phyloP scores from a whole-genome alignment of 2,888 invertebrate genomes.

The Dryobotodes eremita region DNA sequence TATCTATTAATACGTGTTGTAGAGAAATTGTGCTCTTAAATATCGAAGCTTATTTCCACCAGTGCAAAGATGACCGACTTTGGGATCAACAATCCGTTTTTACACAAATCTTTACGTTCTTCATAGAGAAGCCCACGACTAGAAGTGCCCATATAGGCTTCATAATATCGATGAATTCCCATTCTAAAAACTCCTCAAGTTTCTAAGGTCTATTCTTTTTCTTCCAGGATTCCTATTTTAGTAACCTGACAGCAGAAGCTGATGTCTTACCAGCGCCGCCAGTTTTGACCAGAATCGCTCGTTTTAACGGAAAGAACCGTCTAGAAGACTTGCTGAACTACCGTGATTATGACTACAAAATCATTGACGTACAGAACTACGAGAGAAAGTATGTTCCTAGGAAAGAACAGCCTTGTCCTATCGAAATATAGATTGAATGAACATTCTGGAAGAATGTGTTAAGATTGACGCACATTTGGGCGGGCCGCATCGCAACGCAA shows the following conservation, averaged over 20 bases:
- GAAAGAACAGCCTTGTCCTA: conserved; percentile 76
- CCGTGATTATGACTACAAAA: conserved; percentile 83
- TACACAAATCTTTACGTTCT: background rate
- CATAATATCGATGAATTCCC: no score
- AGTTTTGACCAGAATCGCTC: conserved; percentile 81
- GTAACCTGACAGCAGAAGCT: conserved; percentile 81
- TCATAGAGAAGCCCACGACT: background rate
- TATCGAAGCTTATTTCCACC: background rate
- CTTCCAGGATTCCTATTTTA: conserved; percentile 85
- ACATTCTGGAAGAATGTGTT: conserved; percentile 4
- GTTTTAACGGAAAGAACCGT: conserved; percentile 83
- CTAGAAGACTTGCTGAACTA: conserved; percentile 85
- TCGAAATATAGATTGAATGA: conserved; percentile 66
- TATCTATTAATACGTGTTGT: background rate
- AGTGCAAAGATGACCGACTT: no score
- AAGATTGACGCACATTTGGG: background rate
- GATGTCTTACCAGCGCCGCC: conserved; percentile 79
- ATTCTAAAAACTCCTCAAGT: background rate
- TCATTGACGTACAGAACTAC: conserved; percentile 78
- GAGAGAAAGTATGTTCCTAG: conserved; percentile 79
- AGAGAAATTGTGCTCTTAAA: background rate
- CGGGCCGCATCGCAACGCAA: background rate
- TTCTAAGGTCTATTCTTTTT: conserved; percentile 1
- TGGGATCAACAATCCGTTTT: background rate
- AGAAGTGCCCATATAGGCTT: background rate